Evolutionary conservation across 2,797 vertebrate species (phyloP), one percentile per base, ranked within the genome.

Genomic region (Karalla daura): DNA sequence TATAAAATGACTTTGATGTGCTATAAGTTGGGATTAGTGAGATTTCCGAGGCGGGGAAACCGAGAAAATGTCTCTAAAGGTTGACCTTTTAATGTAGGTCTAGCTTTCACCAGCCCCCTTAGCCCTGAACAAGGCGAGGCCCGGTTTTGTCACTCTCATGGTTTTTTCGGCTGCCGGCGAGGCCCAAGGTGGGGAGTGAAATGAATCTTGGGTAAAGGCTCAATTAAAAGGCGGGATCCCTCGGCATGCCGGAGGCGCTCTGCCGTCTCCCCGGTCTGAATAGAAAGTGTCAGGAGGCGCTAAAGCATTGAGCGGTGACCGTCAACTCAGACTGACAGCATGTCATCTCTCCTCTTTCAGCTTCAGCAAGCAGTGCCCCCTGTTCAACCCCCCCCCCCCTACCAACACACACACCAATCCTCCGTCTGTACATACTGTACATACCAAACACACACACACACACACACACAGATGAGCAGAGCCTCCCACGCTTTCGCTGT

Each of bases 331-430:
- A 90, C 78, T 88, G 89, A 94, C 90, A 88, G 87, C 78, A 51
- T 84, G 90, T 91, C 91, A 89, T 88, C 77, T 89, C 85, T 85
- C 70, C 76, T 88, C 86, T 85, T 91, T 91, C 85, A 87, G 88
- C 92, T 86, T 91, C 85, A 89, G 63, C 70, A 64, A 79, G 70
- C 90, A 83, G 52, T 73, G 73, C 47, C 75, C 76, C 69, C 58
- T 33, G 45, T 71, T 40, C 65, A 59, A 45, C 71, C 55, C 40
- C 56, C 35, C 24, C 47, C 8, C 24, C 13, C 40, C 59, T 40
- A 61, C 46, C 49, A 66, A 86, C 64, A 79, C 68, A 73, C 58
- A 18, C 47, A 40, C 47, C 40, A 67, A 75, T 63, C 54, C 63
- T 71, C 56, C 27, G 45, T 67, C 53, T 78, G 45, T 78, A 60